These are phyloP conservation scores for Trissolcus brochymenae DNA, from an alignment of 2,888 invertebrate species.

Conservation along the genomic window DNA sequence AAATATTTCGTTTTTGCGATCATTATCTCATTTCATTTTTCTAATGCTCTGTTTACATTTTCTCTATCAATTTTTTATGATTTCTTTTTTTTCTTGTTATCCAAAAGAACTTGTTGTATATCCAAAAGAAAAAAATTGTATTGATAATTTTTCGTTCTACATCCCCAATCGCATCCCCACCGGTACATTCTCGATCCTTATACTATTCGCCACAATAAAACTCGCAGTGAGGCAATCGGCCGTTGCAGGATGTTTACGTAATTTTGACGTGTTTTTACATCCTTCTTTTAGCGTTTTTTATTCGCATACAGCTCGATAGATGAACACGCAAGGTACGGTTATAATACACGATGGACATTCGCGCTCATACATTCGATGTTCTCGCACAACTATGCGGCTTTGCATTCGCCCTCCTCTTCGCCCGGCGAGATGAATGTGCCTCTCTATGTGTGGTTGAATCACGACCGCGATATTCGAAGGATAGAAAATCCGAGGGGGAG, in stretches of 20 bases:
- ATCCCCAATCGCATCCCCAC: background rate
- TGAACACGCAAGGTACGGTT: constrained; percentile 58
- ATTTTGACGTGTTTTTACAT: constrained; percentile 66
- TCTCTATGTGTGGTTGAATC: constrained; percentile 56
- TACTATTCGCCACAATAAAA: constrained; percentile 24
- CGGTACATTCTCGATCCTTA: constrained; percentile 4
- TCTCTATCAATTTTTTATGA: too few relatives aligned
- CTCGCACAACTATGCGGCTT: constrained; percentile 50
- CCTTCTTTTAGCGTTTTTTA: constrained; percentile 31
- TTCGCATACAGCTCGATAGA: constrained; percentile 63
- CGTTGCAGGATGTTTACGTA: constrained; percentile 74
- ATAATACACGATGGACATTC: constrained; percentile 57
- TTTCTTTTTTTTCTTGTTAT: too few relatives aligned
- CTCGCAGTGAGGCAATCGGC: constrained; percentile 67
- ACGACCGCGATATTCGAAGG: constrained; percentile 53
- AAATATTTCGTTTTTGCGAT: too few relatives aligned
- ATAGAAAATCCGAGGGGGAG: constrained; percentile 31
- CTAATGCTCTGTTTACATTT: too few relatives aligned
- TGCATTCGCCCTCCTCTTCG: constrained; percentile 43
- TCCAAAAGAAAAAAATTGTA: too few relatives aligned
- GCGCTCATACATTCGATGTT: constrained; percentile 51
- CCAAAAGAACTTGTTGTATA: too few relatives aligned
- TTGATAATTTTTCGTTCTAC: background rate
- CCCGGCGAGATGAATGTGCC: constrained; percentile 51
- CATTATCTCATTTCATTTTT: too few relatives aligned